phyloP scores from a whole-genome alignment of 2,113 vertebrate genomes.

The Alosa alosa region DNA sequence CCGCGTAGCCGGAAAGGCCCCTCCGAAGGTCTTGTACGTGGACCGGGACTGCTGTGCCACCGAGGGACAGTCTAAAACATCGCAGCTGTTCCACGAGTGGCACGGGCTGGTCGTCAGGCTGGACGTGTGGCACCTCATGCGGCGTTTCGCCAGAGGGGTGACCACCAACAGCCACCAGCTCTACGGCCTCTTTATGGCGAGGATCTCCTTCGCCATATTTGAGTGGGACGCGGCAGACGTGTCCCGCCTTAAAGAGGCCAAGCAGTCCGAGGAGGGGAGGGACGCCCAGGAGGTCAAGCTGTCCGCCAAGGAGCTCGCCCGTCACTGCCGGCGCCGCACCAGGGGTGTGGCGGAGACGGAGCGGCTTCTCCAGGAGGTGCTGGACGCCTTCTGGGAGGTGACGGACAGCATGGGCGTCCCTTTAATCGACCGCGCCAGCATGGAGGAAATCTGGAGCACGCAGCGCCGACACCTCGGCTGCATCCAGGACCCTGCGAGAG shows the following conservation, averaged over 20 bases:
- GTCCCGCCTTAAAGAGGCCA: conserved; percentile 13
- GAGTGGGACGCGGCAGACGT: conserved; percentile 21
- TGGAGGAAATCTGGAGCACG: conserved; percentile 24
- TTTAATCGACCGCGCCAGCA: conserved; percentile 13
- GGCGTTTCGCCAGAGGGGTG: conserved; percentile 24
- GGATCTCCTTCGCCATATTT: conserved; percentile 29
- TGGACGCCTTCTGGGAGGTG: conserved; percentile 15
- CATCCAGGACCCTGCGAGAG: neutral
- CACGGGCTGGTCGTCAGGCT: too few species aligned
- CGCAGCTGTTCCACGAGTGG: conserved; percentile 33
- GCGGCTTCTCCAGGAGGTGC: too few species aligned
- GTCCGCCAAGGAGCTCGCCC: too few species aligned
- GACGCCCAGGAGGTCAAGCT: too few species aligned
- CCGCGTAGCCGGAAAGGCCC: neutral
- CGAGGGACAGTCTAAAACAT: neutral
- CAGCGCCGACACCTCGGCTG: neutral
- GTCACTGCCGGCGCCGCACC: too few species aligned
- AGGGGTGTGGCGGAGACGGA: too few species aligned
- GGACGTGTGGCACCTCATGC: too few species aligned
- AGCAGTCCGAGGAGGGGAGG: too few species aligned
- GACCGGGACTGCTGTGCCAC: conserved; percentile 41
- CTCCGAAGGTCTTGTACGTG: conserved; percentile 37
- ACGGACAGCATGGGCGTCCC: conserved; percentile 23
- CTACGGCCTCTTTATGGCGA: conserved; percentile 30
- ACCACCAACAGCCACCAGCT: conserved; percentile 38